phyloP scores from a whole-genome alignment of 2,113 vertebrate genomes.

The Cichladusa arquata region DNA sequence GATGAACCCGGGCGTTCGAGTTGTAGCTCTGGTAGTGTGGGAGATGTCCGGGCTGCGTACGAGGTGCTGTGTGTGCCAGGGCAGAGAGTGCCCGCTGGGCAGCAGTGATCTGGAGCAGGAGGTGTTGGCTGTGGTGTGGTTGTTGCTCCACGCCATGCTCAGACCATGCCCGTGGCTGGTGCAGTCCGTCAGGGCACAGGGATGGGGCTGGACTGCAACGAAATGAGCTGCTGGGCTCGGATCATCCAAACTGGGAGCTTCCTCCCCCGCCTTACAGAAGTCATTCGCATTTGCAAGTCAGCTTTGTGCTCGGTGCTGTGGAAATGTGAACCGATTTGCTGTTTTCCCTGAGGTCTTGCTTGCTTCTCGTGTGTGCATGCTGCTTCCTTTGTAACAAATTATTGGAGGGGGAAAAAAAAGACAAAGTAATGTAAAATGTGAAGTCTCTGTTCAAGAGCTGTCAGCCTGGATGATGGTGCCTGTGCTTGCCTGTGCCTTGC shows the following conservation, averaged over 20 bases:
- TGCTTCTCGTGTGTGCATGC: neutral
- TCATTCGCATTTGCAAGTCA: neutral
- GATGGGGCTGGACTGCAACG: neutral
- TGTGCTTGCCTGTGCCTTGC: neutral
- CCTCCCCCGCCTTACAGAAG: neutral
- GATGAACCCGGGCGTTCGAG: neutral
- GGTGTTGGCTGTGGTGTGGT: accelerated
- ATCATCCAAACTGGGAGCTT: neutral
- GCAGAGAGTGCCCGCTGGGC: neutral
- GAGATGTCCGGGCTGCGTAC: neutral
- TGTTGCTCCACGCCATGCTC: neutral
- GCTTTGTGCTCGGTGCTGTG: neutral
- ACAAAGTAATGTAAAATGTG: neutral
- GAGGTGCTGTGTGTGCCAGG: neutral
- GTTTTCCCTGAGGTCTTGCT: neutral
- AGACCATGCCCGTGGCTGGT: neutral
- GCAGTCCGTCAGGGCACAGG: accelerated
- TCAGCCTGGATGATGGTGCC: neutral
- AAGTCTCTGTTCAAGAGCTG: neutral
- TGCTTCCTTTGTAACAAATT: neutral
- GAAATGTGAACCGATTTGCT: neutral
- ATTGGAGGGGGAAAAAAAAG: neutral
- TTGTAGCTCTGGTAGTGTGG: neutral
- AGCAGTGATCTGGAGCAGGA: neutral
- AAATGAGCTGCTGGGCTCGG: neutral